A percentile compares a stretch with the other conserved stretches of the same genome.
These are phyloP conservation scores for Eretmochelys imbricata DNA, from an alignment of 2,113 vertebrate species.

Conservation along the genomic window DNA sequence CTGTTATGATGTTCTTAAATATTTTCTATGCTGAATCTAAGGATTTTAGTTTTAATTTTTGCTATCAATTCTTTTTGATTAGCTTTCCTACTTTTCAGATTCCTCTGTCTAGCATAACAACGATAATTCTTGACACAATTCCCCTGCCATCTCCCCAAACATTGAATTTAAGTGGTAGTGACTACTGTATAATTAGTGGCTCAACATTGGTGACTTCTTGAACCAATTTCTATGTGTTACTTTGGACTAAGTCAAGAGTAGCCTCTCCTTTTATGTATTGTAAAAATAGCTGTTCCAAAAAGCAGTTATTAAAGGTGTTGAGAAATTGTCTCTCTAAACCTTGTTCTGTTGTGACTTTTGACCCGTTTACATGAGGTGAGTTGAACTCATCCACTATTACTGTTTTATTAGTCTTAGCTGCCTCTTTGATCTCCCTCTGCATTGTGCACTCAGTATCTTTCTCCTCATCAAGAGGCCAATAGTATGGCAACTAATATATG, in stretches of 20 bases:
- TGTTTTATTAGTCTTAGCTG: background rate
- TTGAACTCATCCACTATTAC: background rate
- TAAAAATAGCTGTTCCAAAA: background rate
- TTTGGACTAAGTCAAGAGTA: conserved; percentile 3
- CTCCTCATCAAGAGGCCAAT: background rate
- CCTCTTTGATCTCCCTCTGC: background rate
- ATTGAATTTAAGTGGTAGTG: background rate
- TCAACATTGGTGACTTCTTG: background rate
- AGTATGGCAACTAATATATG: background rate
- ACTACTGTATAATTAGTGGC: background rate
- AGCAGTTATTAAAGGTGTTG: conserved; percentile 39
- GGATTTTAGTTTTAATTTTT: background rate
- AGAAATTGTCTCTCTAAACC: conserved; percentile 25
- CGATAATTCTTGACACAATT: background rate
- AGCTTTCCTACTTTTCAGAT: background rate
- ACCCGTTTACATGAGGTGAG: background rate
- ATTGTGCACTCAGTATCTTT: background rate
- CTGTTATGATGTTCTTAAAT: background rate
- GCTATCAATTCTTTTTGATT: background rate
- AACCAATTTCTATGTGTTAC: background rate
- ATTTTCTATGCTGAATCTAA: background rate
- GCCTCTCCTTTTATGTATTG: background rate
- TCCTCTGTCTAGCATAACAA: background rate
- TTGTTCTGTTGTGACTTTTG: conserved; percentile 20
- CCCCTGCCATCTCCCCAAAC: background rate